Conservation (phyloP, 2,113 vertebrate species). For the Sialia sialis region DNA sequence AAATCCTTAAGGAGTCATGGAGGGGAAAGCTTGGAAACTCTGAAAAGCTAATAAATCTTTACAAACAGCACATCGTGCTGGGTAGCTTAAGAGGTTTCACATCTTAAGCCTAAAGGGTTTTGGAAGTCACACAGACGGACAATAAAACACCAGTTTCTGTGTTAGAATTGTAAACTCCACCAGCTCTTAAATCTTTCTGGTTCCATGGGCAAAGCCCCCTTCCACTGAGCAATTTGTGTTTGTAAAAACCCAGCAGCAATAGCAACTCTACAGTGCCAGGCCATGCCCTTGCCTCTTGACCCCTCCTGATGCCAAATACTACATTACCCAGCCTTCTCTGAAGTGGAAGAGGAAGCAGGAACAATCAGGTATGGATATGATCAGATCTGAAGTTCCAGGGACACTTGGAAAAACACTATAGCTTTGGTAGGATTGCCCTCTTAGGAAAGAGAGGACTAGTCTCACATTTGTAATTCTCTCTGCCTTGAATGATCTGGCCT, state of each 20-base stretch:
- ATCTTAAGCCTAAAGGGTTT: neutral
- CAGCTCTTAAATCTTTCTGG: neutral
- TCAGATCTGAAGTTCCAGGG: neutral
- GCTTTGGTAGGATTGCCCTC: neutral
- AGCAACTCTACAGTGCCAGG: neutral
- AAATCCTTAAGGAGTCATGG: neutral
- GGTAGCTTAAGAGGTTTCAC: neutral
- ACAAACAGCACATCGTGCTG: neutral
- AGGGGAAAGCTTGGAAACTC: neutral
- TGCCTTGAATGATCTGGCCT: neutral
- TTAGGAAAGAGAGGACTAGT: neutral
- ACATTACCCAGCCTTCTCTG: neutral
- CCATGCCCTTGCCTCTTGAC: neutral
- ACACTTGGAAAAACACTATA: neutral
- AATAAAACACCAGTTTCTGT: neutral
- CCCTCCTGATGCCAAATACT: neutral
- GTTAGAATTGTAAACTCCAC: neutral
- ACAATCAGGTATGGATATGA: accelerated
- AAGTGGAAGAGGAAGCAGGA: neutral
- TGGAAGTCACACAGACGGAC: neutral
- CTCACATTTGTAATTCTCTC: neutral
- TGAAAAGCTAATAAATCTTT: neutral
- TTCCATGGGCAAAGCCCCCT: neutral
- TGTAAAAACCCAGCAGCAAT: neutral
- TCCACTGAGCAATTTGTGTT: neutral